These are phyloP conservation scores for Candoia aspera DNA, from an alignment of 2,113 vertebrate genomes.

Conservation along the genomic window DNA sequence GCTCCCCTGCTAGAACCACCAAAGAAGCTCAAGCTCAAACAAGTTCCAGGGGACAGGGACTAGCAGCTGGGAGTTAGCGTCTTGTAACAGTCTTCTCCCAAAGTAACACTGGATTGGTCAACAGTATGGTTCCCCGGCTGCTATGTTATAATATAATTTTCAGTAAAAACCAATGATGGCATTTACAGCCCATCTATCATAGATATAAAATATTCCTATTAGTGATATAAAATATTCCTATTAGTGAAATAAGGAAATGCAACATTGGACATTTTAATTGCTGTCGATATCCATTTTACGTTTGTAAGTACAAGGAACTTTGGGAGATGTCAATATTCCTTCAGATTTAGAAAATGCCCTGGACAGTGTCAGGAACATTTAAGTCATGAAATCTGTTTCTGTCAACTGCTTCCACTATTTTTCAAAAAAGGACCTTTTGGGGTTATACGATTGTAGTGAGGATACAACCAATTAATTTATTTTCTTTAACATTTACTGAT, in stretches of 20 bases:
- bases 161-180: neutral
- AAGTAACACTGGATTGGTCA: neutral
- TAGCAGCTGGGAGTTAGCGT: neutral
- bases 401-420: neutral
- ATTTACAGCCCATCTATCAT: neutral
- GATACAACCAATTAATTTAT: neutral
- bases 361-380: neutral
- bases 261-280: neutral
- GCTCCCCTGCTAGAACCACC: no score
- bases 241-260: neutral
- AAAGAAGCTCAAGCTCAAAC: no score
- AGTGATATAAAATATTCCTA: no score
- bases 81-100: neutral
- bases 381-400: neutral
- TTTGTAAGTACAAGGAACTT: neutral
- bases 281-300: no score
- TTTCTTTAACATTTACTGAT: neutral
- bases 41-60: neutral
- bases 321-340: neutral
- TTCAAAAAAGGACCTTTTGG: neutral
- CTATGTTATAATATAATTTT: neutral
- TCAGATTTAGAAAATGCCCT: neutral
- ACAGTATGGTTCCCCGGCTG: neutral
- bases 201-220: neutral
- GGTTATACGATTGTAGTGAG: neutral